Evolutionary conservation across 2,113 vertebrate species (phyloP).

Genomic region (Cyprichromis sp.): DNA sequence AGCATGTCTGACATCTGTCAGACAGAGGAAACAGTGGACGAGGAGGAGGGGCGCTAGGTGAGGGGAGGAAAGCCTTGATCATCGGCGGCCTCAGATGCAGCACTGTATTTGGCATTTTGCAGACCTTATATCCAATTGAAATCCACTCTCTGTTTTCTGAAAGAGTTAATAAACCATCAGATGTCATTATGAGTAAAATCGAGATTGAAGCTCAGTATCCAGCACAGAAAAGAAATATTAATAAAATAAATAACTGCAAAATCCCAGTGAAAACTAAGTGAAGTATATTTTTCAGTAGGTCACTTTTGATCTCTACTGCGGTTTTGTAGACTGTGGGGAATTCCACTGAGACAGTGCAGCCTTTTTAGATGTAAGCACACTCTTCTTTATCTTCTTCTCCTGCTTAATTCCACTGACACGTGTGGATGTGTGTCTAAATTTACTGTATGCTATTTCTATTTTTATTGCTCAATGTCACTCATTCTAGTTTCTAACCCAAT

Average conservation of each 20-base stretch:
- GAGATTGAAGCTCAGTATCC: neutral
- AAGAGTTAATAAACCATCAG: neutral
- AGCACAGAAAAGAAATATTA: neutral
- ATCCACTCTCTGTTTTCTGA: neutral
- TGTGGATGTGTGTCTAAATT: neutral
- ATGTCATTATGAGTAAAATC: neutral
- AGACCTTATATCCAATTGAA: neutral
- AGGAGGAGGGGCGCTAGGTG: neutral
- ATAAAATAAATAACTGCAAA: neutral
- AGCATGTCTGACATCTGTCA: conserved; percentile 49
- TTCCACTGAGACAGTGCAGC: conserved; percentile 31
- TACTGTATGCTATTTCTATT: neutral
- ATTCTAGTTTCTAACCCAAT: neutral
- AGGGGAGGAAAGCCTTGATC: neutral
- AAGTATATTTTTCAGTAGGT: neutral
- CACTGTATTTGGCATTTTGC: neutral
- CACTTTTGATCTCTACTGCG: conserved; percentile 7
- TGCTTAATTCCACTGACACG: neutral
- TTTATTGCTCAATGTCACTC: neutral
- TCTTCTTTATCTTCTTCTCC: neutral
- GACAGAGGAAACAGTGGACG: neutral
- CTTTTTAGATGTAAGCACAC: neutral
- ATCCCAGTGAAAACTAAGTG: neutral
- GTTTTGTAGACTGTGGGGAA: conserved; percentile 17
- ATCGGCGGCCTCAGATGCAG: neutral